Percentiles rank a stretch among this genome's conserved stretches.
phyloP scores from a whole-genome alignment of 1,140 invertebrate genomes.

The Platyscapa corneri region DNA sequence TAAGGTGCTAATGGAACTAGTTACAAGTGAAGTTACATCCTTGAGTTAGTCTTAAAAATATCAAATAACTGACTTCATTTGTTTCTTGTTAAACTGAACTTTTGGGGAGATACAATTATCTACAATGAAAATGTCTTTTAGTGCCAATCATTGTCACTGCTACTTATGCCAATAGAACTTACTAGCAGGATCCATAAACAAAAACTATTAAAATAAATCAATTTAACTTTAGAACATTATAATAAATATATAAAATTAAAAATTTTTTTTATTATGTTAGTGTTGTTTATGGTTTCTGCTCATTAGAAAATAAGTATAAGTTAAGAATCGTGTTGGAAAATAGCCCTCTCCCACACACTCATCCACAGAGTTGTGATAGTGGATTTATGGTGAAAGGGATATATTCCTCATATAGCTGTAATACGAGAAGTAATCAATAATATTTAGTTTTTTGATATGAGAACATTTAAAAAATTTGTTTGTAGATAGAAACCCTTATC shows the following conservation, averaged over 20 bases:
- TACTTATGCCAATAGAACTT: slow-evolving; percentile 52
- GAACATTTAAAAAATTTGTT: slow-evolving; percentile 20
- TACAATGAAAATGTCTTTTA: slow-evolving; percentile 31
- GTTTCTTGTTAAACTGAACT: slow-evolving; percentile 18
- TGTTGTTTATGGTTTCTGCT: slow-evolving; percentile 24
- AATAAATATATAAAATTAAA: slow-evolving; percentile 9
- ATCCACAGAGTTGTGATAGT: slow-evolving; percentile 69
- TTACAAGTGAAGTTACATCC: slow-evolving; percentile 17
- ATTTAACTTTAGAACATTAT: slow-evolving; percentile 5
- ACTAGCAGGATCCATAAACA: slow-evolving; percentile 14
- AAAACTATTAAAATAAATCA: slow-evolving; percentile 25
- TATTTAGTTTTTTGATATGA: slow-evolving; percentile 25
- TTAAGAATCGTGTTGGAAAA: slow-evolving; percentile 56
- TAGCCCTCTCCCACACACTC: slow-evolving; percentile 68
- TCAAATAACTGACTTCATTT: slow-evolving; percentile 30
- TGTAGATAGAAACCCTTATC: not conserved
- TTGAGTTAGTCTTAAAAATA: slow-evolving; percentile 1
- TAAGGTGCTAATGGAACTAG: slow-evolving; percentile 21
- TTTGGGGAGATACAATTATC: not conserved
- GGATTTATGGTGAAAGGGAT: slow-evolving; percentile 70
- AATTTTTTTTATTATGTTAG: slow-evolving; percentile 24
- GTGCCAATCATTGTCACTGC: slow-evolving; percentile 33
- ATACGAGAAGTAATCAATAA: slow-evolving; percentile 28
- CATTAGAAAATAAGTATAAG: slow-evolving; percentile 33
- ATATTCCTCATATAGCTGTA: slow-evolving; percentile 56